A percentile compares a stretch with the other conserved stretches of the same genome.
Evolutionary conservation across 2,797 vertebrate species (phyloP).

Genomic region (Sus cebifrons): DNA sequence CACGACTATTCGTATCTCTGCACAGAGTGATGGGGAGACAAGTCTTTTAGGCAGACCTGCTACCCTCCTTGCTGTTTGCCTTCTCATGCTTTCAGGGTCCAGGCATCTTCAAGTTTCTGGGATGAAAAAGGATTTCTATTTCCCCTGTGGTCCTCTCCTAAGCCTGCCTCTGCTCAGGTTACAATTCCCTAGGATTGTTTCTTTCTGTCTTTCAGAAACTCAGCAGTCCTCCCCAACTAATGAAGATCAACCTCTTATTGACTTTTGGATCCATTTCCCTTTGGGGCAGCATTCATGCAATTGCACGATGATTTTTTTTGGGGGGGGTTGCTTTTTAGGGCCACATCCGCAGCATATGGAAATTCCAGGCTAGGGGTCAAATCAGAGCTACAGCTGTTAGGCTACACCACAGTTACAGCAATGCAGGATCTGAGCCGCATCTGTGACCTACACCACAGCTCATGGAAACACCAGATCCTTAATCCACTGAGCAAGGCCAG

Average conservation of each 20-base stretch:
- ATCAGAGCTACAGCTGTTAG: too few relatives aligned
- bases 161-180: not conserved
- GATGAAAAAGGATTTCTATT: not conserved
- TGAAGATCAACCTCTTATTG: not conserved
- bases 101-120: not conserved
- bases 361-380: too few relatives aligned
- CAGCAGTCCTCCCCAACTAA: not conserved
- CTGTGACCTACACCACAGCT: too few relatives aligned
- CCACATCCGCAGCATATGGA: too few relatives aligned
- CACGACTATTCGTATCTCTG: not conserved
- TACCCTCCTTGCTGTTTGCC: not conserved
- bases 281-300: not conserved
- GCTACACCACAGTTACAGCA: too few relatives aligned
- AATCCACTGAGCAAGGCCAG: too few relatives aligned
- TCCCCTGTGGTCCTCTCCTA: not conserved
- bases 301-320: not conserved
- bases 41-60: not conserved
- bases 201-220: constrained; percentile 9
- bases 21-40: not conserved
- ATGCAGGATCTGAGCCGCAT: too few relatives aligned
- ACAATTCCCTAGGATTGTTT: not conserved
- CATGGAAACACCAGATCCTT: too few relatives aligned
- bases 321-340: too few relatives aligned
- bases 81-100: not conserved
- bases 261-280: constrained; percentile 33